These are phyloP conservation scores for Tanytarsus gracilentus DNA, from an alignment of 2,888 invertebrate genomes.

Conservation along the genomic window DNA sequence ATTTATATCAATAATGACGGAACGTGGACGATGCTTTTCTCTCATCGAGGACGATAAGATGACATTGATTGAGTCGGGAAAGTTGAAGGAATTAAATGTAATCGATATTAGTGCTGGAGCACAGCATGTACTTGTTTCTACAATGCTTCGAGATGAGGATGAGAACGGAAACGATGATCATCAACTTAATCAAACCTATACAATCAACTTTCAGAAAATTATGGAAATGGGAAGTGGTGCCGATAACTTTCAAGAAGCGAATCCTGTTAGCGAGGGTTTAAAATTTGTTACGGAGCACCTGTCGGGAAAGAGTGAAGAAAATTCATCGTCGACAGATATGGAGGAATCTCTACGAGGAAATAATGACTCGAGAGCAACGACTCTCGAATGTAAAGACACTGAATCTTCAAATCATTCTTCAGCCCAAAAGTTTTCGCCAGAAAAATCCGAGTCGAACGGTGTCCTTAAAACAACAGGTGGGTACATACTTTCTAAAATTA, in stretches of 20 bases:
- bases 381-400: slow-evolving; percentile 24
- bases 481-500: neutral
- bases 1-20: slow-evolving; percentile 42
- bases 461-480: too few relatives aligned
- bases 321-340: neutral
- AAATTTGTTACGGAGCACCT: too few relatives aligned
- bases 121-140: slow-evolving; percentile 40
- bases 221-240: slow-evolving; percentile 21
- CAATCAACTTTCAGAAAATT: slow-evolving; percentile 25
- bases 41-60: slow-evolving; percentile 36
- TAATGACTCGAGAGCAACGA: slow-evolving; percentile 19
- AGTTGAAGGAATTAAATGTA: slow-evolving; percentile 40
- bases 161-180: slow-evolving; percentile 1
- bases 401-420: slow-evolving; percentile 20
- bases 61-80: slow-evolving; percentile 43
- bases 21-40: slow-evolving; percentile 36
- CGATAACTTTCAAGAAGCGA: slow-evolving; percentile 24
- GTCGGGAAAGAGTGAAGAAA: too few relatives aligned
- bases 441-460: slow-evolving; percentile 4
- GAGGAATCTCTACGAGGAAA: neutral
- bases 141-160: slow-evolving; percentile 35
- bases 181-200: slow-evolving; percentile 22
- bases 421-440: neutral
- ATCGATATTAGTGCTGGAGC: slow-evolving; percentile 41
- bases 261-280: too few relatives aligned